phyloP scores from a whole-genome alignment of 2,888 invertebrate species.

The Eretmocerus hayati region DNA sequence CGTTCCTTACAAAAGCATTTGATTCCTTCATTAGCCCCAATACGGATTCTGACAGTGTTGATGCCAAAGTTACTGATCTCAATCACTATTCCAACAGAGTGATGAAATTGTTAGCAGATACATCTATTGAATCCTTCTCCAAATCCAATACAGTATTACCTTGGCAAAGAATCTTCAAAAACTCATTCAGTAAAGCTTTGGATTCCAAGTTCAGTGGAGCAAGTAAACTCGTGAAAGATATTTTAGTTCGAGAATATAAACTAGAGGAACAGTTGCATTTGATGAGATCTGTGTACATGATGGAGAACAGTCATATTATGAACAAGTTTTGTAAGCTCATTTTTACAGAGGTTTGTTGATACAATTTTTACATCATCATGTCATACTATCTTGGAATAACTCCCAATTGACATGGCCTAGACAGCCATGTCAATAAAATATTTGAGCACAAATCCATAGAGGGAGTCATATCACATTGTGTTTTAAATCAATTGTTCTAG shows the following conservation, averaged over 20 bases:
- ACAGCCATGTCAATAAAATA: too few species aligned
- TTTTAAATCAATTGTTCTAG: too few species aligned
- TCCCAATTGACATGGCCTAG: too few species aligned
- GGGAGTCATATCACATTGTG: too few species aligned
- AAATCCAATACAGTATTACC: conserved; percentile 41
- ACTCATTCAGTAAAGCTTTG: conserved; percentile 45
- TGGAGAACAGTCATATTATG: conserved; percentile 52
- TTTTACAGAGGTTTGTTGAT: conserved; percentile 49
- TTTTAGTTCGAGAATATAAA: conserved; percentile 48
- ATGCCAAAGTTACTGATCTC: conserved; percentile 14
- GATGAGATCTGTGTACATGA: conserved; percentile 49
- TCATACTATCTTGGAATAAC: too few species aligned
- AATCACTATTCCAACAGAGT: too few species aligned
- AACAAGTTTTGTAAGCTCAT: conserved; percentile 49
- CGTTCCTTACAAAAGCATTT: conserved; percentile 49
- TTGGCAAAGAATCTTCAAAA: conserved; percentile 44
- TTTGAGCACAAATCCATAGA: too few species aligned
- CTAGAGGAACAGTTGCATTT: conserved; percentile 47
- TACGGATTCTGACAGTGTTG: conserved; percentile 25
- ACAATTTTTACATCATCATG: too few species aligned
- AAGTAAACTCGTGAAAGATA: conserved; percentile 48
- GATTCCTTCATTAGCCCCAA: conserved; percentile 34
- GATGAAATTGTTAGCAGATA: too few species aligned
- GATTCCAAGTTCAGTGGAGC: conserved; percentile 44
- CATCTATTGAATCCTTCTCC: conserved; percentile 4